Conservation (phyloP, 2,797 vertebrate genomes). For the Periophthalmus magnuspinnatus region DNA sequence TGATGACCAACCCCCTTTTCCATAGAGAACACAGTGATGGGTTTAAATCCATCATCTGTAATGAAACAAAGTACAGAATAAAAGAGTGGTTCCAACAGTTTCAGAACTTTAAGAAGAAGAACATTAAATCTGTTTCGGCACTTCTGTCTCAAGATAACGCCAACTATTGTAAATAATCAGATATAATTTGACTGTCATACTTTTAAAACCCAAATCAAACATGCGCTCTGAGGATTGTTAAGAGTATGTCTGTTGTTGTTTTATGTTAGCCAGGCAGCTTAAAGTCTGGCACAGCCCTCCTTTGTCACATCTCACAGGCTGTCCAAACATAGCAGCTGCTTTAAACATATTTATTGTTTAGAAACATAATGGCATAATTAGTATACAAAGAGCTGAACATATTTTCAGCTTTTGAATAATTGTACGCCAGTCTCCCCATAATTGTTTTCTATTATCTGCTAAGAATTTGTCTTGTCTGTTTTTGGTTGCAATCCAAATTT, state of each 20-base stretch:
- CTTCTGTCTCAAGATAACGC: background rate
- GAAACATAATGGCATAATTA: background rate
- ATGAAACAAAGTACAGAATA: too few relatives aligned
- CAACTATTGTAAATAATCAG: background rate
- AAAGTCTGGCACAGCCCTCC: background rate
- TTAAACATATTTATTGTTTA: slow-evolving; percentile 12
- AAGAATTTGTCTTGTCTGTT: background rate
- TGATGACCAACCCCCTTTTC: too few relatives aligned
- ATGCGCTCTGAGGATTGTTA: background rate
- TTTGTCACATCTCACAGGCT: background rate
- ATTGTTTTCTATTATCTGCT: background rate
- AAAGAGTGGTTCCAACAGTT: too few relatives aligned
- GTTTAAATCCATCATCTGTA: too few relatives aligned
- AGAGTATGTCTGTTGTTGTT: background rate
- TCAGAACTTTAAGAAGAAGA: background rate
- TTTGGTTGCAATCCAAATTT: slow-evolving; percentile 46
- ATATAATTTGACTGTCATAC: background rate
- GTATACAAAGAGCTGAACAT: background rate
- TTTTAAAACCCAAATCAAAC: background rate
- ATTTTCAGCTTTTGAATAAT: background rate
- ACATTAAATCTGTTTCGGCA: background rate
- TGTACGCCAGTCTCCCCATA: background rate
- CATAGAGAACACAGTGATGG: too few relatives aligned
- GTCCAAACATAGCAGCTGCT: slow-evolving; percentile 1
- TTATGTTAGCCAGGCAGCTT: background rate